Evolutionary conservation across 2,797 vertebrate species (phyloP).

Genomic region (Agapornis canus): DNA sequence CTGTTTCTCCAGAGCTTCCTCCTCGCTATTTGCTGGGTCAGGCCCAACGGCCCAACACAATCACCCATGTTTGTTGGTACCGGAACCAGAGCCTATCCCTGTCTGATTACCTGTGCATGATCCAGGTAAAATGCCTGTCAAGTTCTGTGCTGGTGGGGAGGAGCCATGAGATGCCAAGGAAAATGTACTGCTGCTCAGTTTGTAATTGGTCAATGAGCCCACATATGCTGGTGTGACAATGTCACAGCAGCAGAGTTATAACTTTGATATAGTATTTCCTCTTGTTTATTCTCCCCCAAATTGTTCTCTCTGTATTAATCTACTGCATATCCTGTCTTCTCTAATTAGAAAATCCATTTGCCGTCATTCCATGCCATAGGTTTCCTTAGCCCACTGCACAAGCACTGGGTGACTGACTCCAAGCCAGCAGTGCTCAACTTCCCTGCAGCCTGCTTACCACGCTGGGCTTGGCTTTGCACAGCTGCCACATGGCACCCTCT

Average conservation of each 20-base stretch:
- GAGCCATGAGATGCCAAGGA: constrained; percentile 4
- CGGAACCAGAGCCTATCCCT: constrained; percentile 93
- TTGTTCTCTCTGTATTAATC: background rate
- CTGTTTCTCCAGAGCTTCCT: constrained; percentile 86
- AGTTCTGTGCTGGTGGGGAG: constrained; percentile 24
- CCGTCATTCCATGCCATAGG: background rate
- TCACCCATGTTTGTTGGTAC: constrained; percentile 97
- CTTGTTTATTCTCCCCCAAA: background rate
- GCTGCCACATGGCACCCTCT: background rate
- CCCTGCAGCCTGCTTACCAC: background rate
- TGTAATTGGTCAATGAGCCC: background rate
- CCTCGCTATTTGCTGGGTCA: constrained; percentile 88
- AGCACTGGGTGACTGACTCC: background rate
- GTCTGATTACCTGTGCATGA: constrained; percentile 92
- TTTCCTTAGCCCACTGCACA: background rate
- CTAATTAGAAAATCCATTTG: background rate
- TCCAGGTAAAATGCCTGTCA: constrained; percentile 86
- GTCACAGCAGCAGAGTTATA: background rate
- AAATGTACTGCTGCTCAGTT: background rate
- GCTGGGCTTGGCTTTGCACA: background rate
- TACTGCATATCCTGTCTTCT: background rate
- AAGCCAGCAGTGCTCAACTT: background rate
- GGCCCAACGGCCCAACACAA: constrained; percentile 90
- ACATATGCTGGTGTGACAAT: background rate
- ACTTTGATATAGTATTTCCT: background rate